Percentiles rank a stretch among this genome's conserved stretches.
Conservation (phyloP, 2,113 vertebrate genomes). For the Paraplagusia blochii region DNA sequence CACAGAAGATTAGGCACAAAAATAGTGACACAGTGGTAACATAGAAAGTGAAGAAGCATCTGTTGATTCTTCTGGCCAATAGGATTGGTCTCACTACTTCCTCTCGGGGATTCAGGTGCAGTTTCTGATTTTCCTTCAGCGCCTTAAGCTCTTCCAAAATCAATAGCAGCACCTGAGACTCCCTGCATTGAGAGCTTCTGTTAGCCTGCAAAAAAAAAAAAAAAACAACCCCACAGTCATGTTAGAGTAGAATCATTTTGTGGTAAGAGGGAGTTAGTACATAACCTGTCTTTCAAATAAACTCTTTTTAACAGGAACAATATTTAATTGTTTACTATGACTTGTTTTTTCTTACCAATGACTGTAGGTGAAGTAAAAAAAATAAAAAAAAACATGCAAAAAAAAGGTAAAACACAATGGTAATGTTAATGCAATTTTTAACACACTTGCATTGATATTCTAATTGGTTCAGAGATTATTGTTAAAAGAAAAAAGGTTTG, state of each 20-base stretch:
- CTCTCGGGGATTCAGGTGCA: constrained; percentile 3
- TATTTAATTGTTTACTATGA: too few species aligned
- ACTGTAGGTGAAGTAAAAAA: too few species aligned
- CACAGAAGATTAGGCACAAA: constrained; percentile 42
- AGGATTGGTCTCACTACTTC: neutral
- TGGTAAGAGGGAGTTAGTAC: too few species aligned
- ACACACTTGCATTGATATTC: too few species aligned
- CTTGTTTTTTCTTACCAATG: too few species aligned
- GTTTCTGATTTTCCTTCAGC: constrained; percentile 35
- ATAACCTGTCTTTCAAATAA: too few species aligned
- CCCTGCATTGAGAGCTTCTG: constrained; percentile 9
- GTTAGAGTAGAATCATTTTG: neutral
- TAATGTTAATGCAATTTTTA: too few species aligned
- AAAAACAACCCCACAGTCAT: neutral
- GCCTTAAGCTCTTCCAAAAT: constrained; percentile 62
- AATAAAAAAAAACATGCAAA: too few species aligned
- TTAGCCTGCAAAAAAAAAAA: constrained; percentile 35
- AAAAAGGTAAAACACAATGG: too few species aligned
- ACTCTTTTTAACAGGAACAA: too few species aligned
- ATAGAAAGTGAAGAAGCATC: constrained; percentile 58
- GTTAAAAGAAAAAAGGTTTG: too few species aligned
- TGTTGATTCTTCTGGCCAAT: constrained; percentile 57
- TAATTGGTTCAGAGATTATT: too few species aligned
- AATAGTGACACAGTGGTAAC: constrained; percentile 41
- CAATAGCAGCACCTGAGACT: constrained; percentile 38